Percentiles rank a stretch among this genome's conserved stretches.
These are phyloP conservation scores for Carassius carassius DNA, from an alignment of 2,113 vertebrate genomes.

Conservation along the genomic window DNA sequence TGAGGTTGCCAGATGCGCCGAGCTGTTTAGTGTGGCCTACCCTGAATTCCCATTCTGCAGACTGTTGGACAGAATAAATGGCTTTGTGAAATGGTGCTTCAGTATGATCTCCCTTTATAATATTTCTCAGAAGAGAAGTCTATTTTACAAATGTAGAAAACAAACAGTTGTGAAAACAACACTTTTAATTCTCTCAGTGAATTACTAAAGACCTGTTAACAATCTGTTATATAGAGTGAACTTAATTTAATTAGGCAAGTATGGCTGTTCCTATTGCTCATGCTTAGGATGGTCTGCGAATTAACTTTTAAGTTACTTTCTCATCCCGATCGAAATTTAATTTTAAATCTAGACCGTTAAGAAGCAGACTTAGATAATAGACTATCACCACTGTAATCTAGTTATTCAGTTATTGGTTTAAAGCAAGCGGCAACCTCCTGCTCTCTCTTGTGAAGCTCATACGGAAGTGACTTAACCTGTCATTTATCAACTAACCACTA, in stretches of 20 bases:
- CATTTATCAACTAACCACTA: no score
- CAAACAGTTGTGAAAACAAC: slow-evolving; percentile 20
- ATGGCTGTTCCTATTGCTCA: neutral
- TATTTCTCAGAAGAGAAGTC: slow-evolving; percentile 31
- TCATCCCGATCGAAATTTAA: neutral
- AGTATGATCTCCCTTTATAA: slow-evolving; percentile 24
- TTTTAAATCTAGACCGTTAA: neutral
- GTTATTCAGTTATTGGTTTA: neutral
- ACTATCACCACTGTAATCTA: neutral
- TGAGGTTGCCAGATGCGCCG: slow-evolving; percentile 41
- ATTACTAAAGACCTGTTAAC: slow-evolving; percentile 3
- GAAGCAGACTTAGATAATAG: neutral
- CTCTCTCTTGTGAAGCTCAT: no score
- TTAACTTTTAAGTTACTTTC: neutral
- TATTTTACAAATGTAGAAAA: neutral
- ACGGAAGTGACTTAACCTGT: no score
- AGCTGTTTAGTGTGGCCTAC: slow-evolving; percentile 35
- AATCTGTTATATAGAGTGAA: slow-evolving; percentile 4
- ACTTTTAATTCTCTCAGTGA: neutral
- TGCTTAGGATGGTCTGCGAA: neutral
- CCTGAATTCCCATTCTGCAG: slow-evolving; percentile 33
- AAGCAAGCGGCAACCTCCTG: no score
- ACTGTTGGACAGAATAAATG: slow-evolving; percentile 26
- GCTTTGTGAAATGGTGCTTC: neutral
- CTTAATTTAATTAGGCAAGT: neutral